These are phyloP conservation scores for Zaprionus lineosus DNA, from an alignment of 2,888 invertebrate species.

Conservation along the genomic window DNA sequence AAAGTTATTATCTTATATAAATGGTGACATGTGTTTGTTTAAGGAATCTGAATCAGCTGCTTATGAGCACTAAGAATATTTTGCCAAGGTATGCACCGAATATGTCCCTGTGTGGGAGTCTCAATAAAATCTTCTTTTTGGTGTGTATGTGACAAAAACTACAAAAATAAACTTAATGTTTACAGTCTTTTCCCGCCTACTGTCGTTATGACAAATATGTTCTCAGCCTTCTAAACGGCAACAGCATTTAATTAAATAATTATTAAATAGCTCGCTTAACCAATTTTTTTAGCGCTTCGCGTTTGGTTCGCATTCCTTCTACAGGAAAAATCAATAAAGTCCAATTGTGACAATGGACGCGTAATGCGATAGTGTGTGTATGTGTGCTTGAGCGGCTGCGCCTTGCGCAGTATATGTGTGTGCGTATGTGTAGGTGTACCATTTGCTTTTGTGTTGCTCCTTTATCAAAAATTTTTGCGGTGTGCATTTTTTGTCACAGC, in stretches of 20 bases:
- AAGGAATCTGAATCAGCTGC: constrained; percentile 38
- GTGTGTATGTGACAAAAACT: constrained; percentile 55
- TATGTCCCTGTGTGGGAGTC: constrained; percentile 66
- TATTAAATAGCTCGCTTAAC: constrained; percentile 15
- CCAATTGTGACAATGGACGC: constrained; percentile 61
- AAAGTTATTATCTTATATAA: constrained; percentile 61
- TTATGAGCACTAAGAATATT: constrained; percentile 40
- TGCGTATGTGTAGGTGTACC: constrained; percentile 30
- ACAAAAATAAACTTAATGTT: constrained; percentile 43
- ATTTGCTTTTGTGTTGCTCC: constrained; percentile 51
- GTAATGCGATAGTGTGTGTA: constrained; percentile 20
- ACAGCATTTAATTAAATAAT: constrained; percentile 26
- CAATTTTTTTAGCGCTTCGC: constrained; percentile 18
- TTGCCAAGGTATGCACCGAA: constrained; percentile 58
- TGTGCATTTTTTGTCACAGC: constrained; percentile 5
- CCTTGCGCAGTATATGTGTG: constrained; percentile 18
- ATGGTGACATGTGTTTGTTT: constrained; percentile 45
- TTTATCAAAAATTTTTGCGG: constrained; percentile 46
- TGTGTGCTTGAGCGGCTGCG: constrained; percentile 44
- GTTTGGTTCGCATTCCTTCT: constrained; percentile 53
- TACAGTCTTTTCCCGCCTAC: constrained; percentile 18
- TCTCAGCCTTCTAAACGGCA: constrained; percentile 1
- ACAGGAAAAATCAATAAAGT: constrained; percentile 77
- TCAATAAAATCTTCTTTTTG: constrained; percentile 62
- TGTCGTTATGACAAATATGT: constrained; percentile 9